These are phyloP conservation scores for Steinernema feltiae DNA, from an alignment of 1,140 invertebrate genomes.

Conservation along the genomic window DNA sequence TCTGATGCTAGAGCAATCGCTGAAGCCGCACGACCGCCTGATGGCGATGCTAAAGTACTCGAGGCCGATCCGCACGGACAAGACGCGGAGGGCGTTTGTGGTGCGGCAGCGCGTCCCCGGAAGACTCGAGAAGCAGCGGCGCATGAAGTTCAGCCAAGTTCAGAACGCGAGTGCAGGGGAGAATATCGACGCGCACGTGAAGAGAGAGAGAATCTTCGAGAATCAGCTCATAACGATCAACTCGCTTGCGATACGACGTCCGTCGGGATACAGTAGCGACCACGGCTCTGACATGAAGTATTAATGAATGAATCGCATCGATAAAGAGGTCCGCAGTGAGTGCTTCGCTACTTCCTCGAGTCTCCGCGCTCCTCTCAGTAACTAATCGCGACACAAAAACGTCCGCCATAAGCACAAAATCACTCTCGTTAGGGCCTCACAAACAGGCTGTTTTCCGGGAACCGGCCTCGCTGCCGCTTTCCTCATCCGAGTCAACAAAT, in stretches of 20 bases:
- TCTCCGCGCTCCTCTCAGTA: neutral
- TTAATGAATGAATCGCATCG: neutral
- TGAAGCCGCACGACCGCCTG: conserved; percentile 74
- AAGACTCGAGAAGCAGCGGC: neutral
- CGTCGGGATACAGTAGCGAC: neutral
- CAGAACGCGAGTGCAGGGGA: neutral
- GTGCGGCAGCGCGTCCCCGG: conserved; percentile 61
- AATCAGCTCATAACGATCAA: neutral
- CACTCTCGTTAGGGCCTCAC: no score
- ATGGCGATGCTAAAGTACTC: conserved; percentile 79
- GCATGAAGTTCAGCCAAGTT: neutral
- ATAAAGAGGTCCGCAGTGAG: neutral
- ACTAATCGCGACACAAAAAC: neutral
- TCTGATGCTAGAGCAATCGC: conserved; percentile 85
- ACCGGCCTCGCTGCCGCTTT: neutral
- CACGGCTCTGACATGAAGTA: neutral
- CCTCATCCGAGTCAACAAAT: no score
- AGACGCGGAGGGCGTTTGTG: conserved; percentile 69
- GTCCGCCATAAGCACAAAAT: no score
- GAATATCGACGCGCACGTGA: neutral
- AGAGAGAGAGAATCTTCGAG: neutral
- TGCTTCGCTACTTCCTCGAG: neutral
- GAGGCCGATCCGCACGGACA: conserved; percentile 81
- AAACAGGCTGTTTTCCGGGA: no score
- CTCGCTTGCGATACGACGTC: neutral